Conservation (phyloP, 2,797 vertebrate genomes). For the Neoniphon sammara region DNA sequence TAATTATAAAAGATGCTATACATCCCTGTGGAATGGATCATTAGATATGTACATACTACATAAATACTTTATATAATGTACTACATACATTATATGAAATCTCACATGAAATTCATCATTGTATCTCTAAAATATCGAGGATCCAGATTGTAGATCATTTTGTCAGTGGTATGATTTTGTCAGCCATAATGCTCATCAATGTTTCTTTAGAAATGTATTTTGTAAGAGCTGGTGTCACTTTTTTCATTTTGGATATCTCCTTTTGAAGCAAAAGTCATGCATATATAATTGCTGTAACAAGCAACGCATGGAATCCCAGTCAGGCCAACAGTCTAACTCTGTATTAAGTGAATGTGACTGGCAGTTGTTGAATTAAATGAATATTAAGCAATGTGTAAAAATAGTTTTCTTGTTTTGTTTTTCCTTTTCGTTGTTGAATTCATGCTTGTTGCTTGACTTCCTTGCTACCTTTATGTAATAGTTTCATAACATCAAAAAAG, state of each 20-base stretch:
- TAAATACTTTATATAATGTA: too few relatives aligned
- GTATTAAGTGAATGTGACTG: conserved; percentile 3
- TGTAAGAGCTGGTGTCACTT: not conserved
- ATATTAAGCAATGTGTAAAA: not conserved
- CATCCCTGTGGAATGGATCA: not conserved
- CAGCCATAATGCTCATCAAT: too few relatives aligned
- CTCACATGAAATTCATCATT: too few relatives aligned
- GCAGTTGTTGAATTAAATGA: not conserved
- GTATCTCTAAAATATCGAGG: too few relatives aligned
- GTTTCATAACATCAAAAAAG: conserved; percentile 40
- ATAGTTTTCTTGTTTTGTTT: not conserved
- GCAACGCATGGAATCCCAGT: not conserved
- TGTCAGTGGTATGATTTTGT: too few relatives aligned
- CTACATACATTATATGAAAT: too few relatives aligned
- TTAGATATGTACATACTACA: too few relatives aligned
- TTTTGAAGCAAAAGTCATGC: not conserved
- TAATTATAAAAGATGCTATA: conserved; percentile 13
- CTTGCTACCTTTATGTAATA: conserved; percentile 11
- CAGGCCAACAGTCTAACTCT: not conserved
- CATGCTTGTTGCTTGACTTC: conserved; percentile 3
- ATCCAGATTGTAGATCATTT: too few relatives aligned
- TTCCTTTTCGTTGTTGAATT: not conserved
- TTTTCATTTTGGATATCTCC: not conserved
- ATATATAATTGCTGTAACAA: not conserved
- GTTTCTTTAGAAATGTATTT: too few relatives aligned